Percentiles rank a stretch among this genome's conserved stretches.
Evolutionary conservation across 2,888 invertebrate species (phyloP).

Genomic region (Dusona sp.): DNA sequence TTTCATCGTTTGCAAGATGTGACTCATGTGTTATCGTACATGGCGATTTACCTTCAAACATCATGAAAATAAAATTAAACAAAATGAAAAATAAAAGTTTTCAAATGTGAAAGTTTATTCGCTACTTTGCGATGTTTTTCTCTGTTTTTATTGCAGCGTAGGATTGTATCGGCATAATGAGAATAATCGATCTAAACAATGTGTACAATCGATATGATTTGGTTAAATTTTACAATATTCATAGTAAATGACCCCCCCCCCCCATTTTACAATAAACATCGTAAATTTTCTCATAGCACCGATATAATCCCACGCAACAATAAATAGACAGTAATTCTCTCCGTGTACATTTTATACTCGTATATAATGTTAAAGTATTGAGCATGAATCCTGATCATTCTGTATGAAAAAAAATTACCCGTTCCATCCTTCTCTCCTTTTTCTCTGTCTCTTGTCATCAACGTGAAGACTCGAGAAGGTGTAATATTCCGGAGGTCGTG

Average conservation of each 20-base stretch:
- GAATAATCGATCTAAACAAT: too few species aligned
- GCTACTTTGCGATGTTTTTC: not conserved
- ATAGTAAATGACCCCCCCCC: too few species aligned
- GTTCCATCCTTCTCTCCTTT: not conserved
- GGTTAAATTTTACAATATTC: too few species aligned
- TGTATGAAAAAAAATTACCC: not conserved
- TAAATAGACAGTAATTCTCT: too few species aligned
- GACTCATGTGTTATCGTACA: not conserved
- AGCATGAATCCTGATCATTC: not conserved
- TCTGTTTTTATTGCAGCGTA: too few species aligned
- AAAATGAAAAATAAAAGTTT: not conserved
- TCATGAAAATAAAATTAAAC: not conserved
- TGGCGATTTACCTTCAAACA: not conserved
- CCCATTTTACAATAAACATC: too few species aligned
- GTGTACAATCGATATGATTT: too few species aligned
- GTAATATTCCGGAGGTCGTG: conserved; percentile 50
- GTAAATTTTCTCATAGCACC: too few species aligned
- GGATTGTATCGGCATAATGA: too few species aligned
- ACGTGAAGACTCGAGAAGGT: conserved; percentile 21
- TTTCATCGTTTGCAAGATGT: not conserved
- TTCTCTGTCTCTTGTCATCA: conserved; percentile 25
- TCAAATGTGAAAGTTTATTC: not conserved
- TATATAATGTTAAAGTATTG: not conserved
- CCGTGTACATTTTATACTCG: too few species aligned
- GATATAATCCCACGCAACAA: too few species aligned